phyloP scores from a whole-genome alignment of 2,797 vertebrate genomes.

The Arrhamphus sclerolepis region DNA sequence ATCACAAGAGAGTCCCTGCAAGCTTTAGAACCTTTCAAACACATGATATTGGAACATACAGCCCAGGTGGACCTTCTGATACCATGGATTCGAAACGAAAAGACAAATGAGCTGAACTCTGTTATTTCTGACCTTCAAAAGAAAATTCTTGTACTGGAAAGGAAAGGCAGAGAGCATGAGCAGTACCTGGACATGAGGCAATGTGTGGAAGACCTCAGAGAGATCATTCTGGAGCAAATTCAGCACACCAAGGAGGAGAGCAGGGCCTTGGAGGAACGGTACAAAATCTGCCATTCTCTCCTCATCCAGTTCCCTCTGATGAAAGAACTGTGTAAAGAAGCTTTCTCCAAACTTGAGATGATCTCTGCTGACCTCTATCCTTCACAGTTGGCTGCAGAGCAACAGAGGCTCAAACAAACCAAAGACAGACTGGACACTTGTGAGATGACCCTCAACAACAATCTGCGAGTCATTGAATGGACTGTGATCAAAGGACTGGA shows the following conservation, averaged over 20 bases:
- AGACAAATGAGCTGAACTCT: slow-evolving; percentile 63
- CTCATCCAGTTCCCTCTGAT: slow-evolving; percentile 69
- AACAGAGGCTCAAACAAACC: slow-evolving; percentile 63
- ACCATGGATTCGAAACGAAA: slow-evolving; percentile 63
- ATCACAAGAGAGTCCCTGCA: slow-evolving; percentile 71
- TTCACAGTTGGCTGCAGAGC: slow-evolving; percentile 70
- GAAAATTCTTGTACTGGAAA: slow-evolving; percentile 71
- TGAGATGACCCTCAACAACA: slow-evolving; percentile 62
- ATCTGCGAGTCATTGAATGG: slow-evolving; percentile 72
- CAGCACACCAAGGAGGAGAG: slow-evolving; percentile 59
- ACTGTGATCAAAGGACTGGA: slow-evolving; percentile 61
- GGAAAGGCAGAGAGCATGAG: slow-evolving; percentile 70
- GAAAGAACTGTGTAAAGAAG: slow-evolving; percentile 62
- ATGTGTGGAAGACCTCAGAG: slow-evolving; percentile 74
- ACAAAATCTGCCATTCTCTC: slow-evolving; percentile 69
- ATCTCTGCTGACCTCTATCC: slow-evolving; percentile 77
- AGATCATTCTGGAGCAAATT: slow-evolving; percentile 76
- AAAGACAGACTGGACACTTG: slow-evolving; percentile 52
- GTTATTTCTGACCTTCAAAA: slow-evolving; percentile 74
- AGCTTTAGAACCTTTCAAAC: slow-evolving; percentile 64
- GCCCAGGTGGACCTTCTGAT: slow-evolving; percentile 69
- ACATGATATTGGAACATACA: slow-evolving; percentile 73
- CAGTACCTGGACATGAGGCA: slow-evolving; percentile 76
- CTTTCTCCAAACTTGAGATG: slow-evolving; percentile 59
- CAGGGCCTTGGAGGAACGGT: slow-evolving; percentile 53